Conservation (phyloP, 2,888 invertebrate genomes). For the Buathra laborator region DNA sequence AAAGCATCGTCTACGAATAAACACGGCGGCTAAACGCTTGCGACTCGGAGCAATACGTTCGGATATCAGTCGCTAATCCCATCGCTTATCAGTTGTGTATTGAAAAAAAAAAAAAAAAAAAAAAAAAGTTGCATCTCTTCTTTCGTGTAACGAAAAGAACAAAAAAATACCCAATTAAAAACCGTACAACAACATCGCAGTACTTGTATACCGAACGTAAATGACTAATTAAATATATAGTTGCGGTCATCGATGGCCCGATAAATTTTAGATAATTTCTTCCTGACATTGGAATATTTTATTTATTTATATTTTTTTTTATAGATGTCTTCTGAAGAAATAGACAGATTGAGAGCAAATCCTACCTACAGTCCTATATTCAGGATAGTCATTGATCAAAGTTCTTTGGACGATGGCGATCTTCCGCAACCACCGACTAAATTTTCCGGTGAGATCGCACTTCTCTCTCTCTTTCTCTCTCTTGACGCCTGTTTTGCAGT, state of each 20-base stretch:
- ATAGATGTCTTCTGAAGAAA: conserved; percentile 88
- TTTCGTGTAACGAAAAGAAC: not conserved
- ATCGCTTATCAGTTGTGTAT: conserved; percentile 28
- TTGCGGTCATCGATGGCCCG: not conserved
- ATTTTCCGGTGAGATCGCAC: conserved; percentile 79
- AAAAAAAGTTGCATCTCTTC: conserved; percentile 11
- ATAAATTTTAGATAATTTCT: not conserved
- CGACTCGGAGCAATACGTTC: too few species aligned
- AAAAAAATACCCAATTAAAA: not conserved
- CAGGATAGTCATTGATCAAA: conserved; percentile 89
- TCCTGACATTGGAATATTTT: not conserved
- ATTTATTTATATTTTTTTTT: conserved; percentile 74
- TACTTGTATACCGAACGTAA: not conserved
- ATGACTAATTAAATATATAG: too few species aligned
- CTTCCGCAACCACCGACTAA: conserved; percentile 78
- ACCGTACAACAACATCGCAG: too few species aligned
- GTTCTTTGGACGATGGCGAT: conserved; percentile 86
- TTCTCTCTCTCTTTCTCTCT: not conserved
- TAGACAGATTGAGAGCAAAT: conserved; percentile 88
- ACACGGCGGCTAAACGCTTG: too few species aligned
- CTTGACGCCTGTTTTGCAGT: too few species aligned
- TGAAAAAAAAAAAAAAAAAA: not conserved
- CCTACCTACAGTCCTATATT: conserved; percentile 91
- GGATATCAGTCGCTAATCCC: conserved; percentile 35
- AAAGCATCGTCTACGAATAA: too few species aligned